These are phyloP conservation scores for Mungos mungo DNA, from an alignment of 2,113 vertebrate species.

Conservation along the genomic window DNA sequence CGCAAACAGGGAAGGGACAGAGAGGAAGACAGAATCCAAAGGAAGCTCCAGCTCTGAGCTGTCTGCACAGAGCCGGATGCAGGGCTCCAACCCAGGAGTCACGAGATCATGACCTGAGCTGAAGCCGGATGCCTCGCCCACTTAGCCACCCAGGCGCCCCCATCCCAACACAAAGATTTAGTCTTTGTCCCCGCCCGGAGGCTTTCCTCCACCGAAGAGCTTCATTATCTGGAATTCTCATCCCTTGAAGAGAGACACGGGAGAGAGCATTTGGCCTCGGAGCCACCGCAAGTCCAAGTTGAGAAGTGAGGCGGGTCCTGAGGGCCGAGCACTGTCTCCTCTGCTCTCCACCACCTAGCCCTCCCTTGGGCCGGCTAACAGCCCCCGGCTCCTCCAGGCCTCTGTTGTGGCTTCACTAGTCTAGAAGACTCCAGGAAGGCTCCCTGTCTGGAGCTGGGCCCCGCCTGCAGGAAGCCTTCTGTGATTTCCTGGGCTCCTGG, in stretches of 20 bases:
- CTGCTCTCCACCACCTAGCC: neutral
- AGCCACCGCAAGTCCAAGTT: neutral
- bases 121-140: too few relatives aligned
- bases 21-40: too few relatives aligned
- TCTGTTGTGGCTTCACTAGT: neutral
- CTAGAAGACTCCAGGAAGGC: neutral
- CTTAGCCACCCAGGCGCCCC: too few relatives aligned
- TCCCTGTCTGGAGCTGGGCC: neutral
- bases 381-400: neutral
- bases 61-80: too few relatives aligned
- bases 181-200: neutral
- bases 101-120: too few relatives aligned
- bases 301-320: neutral
- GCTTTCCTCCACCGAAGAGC: neutral
- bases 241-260: neutral
- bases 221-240: neutral
- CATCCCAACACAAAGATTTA: neutral
- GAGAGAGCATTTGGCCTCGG: accelerated
- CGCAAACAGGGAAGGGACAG: too few relatives aligned
- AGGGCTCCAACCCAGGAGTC: too few relatives aligned
- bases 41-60: too few relatives aligned
- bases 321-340: neutral
- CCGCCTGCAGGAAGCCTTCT: neutral
- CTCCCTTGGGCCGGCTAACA: neutral
- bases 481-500: neutral